phyloP scores from a whole-genome alignment of 2,797 vertebrate genomes.

The Enteromius thamalakanensis region DNA sequence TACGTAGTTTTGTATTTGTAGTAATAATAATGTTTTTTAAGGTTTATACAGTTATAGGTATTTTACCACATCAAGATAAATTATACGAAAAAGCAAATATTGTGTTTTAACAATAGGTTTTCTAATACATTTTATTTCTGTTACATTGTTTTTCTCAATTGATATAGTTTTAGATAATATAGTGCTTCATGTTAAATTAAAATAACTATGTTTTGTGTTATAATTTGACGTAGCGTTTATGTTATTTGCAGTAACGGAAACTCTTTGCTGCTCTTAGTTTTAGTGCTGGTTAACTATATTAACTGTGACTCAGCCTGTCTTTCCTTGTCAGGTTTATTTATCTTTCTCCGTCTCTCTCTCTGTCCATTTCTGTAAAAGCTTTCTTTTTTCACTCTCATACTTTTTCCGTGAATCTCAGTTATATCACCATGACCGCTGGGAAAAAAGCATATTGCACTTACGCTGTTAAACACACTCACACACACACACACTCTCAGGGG shows the following conservation, averaged over 20 bases:
- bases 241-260: background rate
- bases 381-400: background rate
- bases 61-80: background rate
- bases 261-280: background rate
- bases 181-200: background rate
- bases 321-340: background rate
- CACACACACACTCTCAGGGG: background rate
- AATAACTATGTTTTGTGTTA: background rate
- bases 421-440: background rate
- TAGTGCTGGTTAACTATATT: background rate
- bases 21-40: background rate
- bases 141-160: background rate
- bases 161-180: background rate
- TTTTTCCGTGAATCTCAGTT: slow-evolving; percentile 6
- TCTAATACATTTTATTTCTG: background rate
- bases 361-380: slow-evolving; percentile 25
- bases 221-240: background rate
- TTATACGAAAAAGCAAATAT: background rate
- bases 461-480: background rate
- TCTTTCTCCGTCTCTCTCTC: background rate
- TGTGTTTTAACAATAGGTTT: background rate
- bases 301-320: background rate
- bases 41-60: background rate
- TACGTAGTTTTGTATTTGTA: background rate
- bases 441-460: slow-evolving; percentile 25